These are phyloP conservation scores for Natator depressus DNA, from an alignment of 2,113 vertebrate genomes.

Conservation along the genomic window DNA sequence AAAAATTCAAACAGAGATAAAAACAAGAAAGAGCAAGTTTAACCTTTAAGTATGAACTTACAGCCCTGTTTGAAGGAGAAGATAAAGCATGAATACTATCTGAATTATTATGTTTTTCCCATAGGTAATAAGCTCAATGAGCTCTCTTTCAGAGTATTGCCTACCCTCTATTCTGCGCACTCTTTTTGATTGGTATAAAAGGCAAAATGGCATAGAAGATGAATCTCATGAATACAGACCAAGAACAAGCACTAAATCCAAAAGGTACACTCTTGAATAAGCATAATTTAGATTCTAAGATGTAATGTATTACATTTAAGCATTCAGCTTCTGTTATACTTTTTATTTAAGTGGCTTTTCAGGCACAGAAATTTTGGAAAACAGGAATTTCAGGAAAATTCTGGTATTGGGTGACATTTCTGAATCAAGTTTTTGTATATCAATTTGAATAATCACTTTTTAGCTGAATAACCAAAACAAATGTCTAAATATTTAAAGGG, in stretches of 20 bases:
- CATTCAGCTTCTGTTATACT: background rate
- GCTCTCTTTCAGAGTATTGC: slow-evolving; percentile 97
- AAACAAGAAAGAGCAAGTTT: background rate
- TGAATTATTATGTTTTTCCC: slow-evolving; percentile 22
- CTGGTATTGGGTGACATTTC: background rate
- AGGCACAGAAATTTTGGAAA: background rate
- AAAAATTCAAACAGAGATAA: background rate
- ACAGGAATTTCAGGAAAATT: background rate
- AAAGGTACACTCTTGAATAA: slow-evolving; percentile 84
- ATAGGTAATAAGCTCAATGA: slow-evolving; percentile 97
- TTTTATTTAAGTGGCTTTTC: background rate
- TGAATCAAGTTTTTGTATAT: background rate
- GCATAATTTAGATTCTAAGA: background rate
- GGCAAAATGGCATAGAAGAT: slow-evolving; percentile 97
- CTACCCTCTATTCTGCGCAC: slow-evolving; percentile 96
- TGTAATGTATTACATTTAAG: background rate
- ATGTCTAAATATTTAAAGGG: background rate
- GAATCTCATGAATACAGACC: slow-evolving; percentile 98
- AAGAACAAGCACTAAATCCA: slow-evolving; percentile 96
- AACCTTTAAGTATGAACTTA: background rate
- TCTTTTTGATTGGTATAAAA: slow-evolving; percentile 98
- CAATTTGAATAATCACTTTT: background rate
- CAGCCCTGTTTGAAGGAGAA: background rate
- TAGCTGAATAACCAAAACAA: background rate
- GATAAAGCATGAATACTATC: background rate